Evolutionary conservation across 2,888 invertebrate species (phyloP), one percentile per base, ranked within the genome.

Genomic region (Pandemis cinnamomeana): DNA sequence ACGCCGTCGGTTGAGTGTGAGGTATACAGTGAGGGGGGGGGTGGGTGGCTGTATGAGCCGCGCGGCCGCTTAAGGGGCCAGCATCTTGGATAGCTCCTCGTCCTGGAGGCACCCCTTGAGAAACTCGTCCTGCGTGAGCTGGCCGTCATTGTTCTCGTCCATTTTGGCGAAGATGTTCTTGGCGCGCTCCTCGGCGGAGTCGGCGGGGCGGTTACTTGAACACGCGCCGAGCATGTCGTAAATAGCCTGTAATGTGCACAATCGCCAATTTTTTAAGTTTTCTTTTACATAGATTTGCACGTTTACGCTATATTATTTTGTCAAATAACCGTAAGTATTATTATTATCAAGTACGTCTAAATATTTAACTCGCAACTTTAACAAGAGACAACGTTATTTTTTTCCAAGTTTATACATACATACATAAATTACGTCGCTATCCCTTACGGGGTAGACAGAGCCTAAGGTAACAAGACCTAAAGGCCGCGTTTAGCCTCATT

Each of bases 171-270:
- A 99, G 86, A 99, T 99, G 92, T 99, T 99, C 95, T 99, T 98
- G 82, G 99, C 99, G 81, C 99, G 95, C 88, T 99, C 99, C 89
- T 99, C 99, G 44, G 99, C 99, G 27, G 99, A 98, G 89, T 98
- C 99, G 58, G 98, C 98, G 66, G 99, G 98, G 87, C 98, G 95
- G 94, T 98, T 98, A 91, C 98, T 98, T 85, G 98, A 98, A 92
- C 98, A 98, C 79, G 99, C 99, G 72, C 99, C 99, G 83, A 99
- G 95, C 99, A 99, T 99, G 92, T 99, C 99, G 94, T 99, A 99
- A 93, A 99, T 99, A 80, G 99, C 99, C 99, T 99, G 95, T 62
- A 95, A 92, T n/a, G 20, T 8, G n/a, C 11, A 61, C 60, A 67
- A 76, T 46, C 27, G 27, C 27, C 4, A 46, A 46, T 1, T 44